A percentile compares a stretch with the other conserved stretches of the same genome.
These are phyloP conservation scores for Varanus komodoensis DNA, from an alignment of 2,113 vertebrate species.

Conservation along the genomic window DNA sequence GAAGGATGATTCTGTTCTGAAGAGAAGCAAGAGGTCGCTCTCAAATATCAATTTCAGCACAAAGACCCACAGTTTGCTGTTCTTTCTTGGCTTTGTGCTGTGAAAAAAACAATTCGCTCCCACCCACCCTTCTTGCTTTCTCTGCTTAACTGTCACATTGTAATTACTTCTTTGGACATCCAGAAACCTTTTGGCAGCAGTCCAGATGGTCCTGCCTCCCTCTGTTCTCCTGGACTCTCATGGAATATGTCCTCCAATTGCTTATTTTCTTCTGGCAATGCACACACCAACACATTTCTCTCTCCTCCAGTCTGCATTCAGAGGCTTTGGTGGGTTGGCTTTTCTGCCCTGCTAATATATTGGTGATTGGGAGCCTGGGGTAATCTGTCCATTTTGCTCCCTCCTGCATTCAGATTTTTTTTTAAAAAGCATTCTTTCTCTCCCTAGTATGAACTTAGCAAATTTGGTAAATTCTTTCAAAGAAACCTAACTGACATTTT, in stretches of 20 bases:
- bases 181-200: slow-evolving; percentile 65
- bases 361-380: no score
- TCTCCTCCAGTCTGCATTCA: not conserved
- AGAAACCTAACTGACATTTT: no score
- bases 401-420: no score
- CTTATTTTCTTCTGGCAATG: not conserved
- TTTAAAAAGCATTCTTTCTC: no score
- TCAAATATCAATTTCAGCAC: slow-evolving; percentile 52
- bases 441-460: no score
- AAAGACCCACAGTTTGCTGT: slow-evolving; percentile 50
- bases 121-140: slow-evolving; percentile 30
- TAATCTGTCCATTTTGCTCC: no score
- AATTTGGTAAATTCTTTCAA: no score
- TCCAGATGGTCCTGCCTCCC: slow-evolving; percentile 43
- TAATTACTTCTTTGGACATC: slow-evolving; percentile 49
- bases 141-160: slow-evolving; percentile 53
- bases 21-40: slow-evolving; percentile 64
- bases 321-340: no score
- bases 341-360: not conserved
- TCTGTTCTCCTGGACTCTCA: not conserved
- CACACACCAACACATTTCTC: not conserved
- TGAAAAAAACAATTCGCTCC: slow-evolving; percentile 1
- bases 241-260: slow-evolving; percentile 5
- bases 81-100: slow-evolving; percentile 59
- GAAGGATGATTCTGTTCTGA: slow-evolving; percentile 55